Evolutionary conservation across 2,888 invertebrate species (phyloP), one percentile per base, ranked within the genome.

Genomic region (Agelastica alni): DNA sequence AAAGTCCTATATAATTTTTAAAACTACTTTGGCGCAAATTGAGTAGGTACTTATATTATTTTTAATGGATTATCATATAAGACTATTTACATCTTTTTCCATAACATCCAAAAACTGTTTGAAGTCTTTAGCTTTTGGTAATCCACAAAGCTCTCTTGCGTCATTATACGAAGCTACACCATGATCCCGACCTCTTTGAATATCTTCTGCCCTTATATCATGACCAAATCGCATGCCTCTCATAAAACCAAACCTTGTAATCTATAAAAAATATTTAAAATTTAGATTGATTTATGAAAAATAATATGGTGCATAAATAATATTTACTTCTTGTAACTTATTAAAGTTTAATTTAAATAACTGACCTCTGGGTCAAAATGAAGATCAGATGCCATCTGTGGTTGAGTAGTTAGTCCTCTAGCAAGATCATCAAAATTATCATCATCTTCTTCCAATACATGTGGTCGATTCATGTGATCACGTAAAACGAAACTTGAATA

Each of bases 161-260:
- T 85, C 83, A 53, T 87, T 85, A 75, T 93, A 93, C 0, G 85
- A 83, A 2, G 87, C 88, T 12, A 93, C 77, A 6, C 89, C 93
- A 69, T 93, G 93, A 74, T 93, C 93, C 41, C 93, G 83, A 60
- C 89, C 88, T 57, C 93, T 83, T 71, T 93, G 93, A 56, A 93
- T 86, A 69, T 93, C 93, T 16, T 85, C 83, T 0, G 93, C 87
- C 32, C 89, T 83, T 51, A 93, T 77, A 74, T 93, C 93, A 5
- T 83, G 78, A 0, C 93, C 93, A 61, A 93, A 87, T 69, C 80
- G 83, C 56, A 82, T 83, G 13, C 84, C 1, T 0, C 1, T 82
- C 68, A 87, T 84, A 75, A 87, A 85, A 32, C 86, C 71, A 71
- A 77, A 85, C 62, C 82, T 79, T 3, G 85, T 86, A 42, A 86